Conservation (phyloP, 2,888 invertebrate species). For the Entomobrya multifasciata region DNA sequence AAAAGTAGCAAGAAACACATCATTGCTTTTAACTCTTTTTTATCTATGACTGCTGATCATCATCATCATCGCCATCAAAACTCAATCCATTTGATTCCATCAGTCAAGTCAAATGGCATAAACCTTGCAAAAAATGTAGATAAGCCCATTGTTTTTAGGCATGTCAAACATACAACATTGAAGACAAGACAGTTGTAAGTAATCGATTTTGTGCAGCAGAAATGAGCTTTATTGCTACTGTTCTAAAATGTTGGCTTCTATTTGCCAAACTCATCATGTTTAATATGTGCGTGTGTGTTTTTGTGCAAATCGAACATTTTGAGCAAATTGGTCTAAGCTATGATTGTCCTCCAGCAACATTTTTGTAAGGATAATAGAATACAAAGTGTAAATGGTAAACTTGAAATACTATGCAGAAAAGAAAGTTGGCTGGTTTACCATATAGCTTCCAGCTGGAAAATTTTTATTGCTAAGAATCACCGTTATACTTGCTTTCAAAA, state of each 20-base stretch:
- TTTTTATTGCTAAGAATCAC: slow-evolving; percentile 53
- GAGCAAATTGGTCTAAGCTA: too few species aligned
- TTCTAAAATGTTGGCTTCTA: slow-evolving; percentile 13
- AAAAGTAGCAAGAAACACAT: background rate
- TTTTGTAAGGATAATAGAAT: too few species aligned
- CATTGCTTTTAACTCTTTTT: background rate
- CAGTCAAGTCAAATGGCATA: slow-evolving; percentile 31
- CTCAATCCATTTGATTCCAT: slow-evolving; percentile 21
- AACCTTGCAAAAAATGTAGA: slow-evolving; percentile 40
- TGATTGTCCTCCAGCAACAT: too few species aligned
- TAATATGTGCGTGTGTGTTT: background rate
- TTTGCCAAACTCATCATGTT: slow-evolving; percentile 17
- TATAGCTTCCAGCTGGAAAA: slow-evolving; percentile 61
- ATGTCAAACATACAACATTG: background rate
- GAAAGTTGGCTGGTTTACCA: slow-evolving; percentile 2
- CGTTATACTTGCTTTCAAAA: slow-evolving; percentile 34
- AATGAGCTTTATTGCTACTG: slow-evolving; percentile 10
- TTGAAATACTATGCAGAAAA: slow-evolving; percentile 33
- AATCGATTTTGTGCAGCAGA: slow-evolving; percentile 1
- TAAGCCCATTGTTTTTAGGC: slow-evolving; percentile 27
- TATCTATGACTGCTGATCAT: slow-evolving; percentile 16
- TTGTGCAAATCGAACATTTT: too few species aligned
- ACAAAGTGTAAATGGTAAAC: too few species aligned
- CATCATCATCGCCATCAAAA: background rate
- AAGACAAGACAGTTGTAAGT: background rate